Evolutionary conservation across 2,888 invertebrate genomes (phyloP), one percentile per base, ranked within the genome.

Genomic region (Acronicta aceris): DNA sequence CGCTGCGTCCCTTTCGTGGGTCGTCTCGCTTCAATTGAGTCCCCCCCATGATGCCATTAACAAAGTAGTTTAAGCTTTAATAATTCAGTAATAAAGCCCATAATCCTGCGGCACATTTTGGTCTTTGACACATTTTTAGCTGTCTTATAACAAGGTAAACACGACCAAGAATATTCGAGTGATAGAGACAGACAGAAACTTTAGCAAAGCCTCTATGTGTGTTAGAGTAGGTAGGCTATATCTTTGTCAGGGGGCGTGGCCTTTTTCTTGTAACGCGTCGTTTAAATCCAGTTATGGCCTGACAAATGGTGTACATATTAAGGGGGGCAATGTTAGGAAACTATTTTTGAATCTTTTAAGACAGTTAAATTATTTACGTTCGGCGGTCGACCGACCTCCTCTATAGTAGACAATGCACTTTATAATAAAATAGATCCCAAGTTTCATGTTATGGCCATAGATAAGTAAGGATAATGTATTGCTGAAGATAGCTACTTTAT

Each of bases 311-410:
- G 91, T 91, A 93, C 93, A 93, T 93, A 94, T 94, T 93, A 93
- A 90, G 91, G 93, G 92, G 93, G 94, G 94, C 91, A 92, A 92
- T 92, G 94, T 93, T 92, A 93, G 93, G 89, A 94, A 93, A 94
- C 94, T 94, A 94, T 94, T 94, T 94, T 94, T 94, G 94, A 94
- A 94, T 94, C 94, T 94, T 94, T 94, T 94, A 94, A 94, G 94
- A 94, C 93, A 92, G 92, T 92, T 94, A 93, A 94, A 94, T 94
- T 94, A 94, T 94, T 94, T 94, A 94, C 88, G 90, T 90, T 88
- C 86, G 85, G 86, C 81, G 92, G 93, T 89, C 89, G 88, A 88
- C 89, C 90, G 88, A 83, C 86, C 90, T 90, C 85, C 85, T 89
- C 87, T 82, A 86, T 87, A 89, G 86, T 81, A 91, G 93, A 93